Evolutionary conservation across 2,797 vertebrate genomes (phyloP).

Genomic region (Crenichthys baileyi): DNA sequence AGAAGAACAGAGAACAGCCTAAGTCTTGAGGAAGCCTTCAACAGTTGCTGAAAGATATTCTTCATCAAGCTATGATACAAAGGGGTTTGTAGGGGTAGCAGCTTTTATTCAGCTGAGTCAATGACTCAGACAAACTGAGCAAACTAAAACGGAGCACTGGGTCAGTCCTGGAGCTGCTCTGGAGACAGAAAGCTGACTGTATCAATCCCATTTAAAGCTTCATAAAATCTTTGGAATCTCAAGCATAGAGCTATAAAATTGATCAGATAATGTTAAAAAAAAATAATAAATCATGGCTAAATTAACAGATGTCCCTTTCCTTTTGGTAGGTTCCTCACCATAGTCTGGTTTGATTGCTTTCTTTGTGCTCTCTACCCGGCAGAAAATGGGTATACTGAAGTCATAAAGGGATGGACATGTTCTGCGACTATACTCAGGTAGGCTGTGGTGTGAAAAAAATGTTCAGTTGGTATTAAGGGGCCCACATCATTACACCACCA

Average conservation of each 20-base stretch:
- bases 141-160: too few relatives aligned
- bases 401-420: neutral
- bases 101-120: too few relatives aligned
- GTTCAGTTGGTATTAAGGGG: neutral
- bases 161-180: too few relatives aligned
- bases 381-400: neutral
- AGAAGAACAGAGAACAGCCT: too few relatives aligned
- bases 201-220: neutral
- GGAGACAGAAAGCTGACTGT: too few relatives aligned
- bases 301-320: neutral
- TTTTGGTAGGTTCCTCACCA: neutral
- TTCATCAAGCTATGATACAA: too few relatives aligned
- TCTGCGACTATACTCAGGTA: neutral
- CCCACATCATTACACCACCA: too few relatives aligned
- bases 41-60: neutral
- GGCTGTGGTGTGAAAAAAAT: neutral
- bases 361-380: neutral
- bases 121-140: too few relatives aligned
- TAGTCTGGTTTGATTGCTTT: neutral
- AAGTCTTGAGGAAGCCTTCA: neutral
- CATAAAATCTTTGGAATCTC: slow-evolving; percentile 6
- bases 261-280: neutral
- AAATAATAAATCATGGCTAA: neutral
- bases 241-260: neutral
- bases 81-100: too few relatives aligned